Conservation (phyloP, 1,140 invertebrate genomes). For the Stegodyphus dumicola region DNA sequence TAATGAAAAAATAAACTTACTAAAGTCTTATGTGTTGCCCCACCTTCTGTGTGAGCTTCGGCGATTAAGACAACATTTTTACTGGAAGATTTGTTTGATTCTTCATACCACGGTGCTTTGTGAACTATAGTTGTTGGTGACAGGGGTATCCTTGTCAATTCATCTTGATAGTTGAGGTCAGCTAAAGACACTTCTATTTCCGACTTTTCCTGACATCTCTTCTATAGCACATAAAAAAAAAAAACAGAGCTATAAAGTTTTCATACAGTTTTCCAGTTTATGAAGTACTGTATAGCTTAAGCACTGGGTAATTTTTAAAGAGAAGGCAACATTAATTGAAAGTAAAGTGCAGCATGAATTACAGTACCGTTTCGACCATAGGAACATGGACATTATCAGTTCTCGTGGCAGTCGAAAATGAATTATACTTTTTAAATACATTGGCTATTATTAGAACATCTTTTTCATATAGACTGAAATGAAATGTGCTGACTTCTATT, state of each 20-base stretch:
- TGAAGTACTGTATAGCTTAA: no score
- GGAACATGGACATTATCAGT: no score
- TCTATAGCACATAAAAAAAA: constrained; percentile 4
- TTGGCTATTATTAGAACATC: no score
- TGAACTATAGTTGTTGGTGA: constrained; percentile 35
- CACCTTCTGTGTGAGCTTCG: constrained; percentile 1
- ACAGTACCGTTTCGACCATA: no score
- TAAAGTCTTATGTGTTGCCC: constrained; percentile 34
- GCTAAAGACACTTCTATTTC: constrained; percentile 38
- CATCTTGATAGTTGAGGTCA: constrained; percentile 34
- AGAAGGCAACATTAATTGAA: no score
- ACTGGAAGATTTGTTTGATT: constrained; percentile 9
- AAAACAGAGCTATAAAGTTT: background rate
- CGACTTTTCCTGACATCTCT: constrained; percentile 30
- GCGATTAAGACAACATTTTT: constrained; percentile 13
- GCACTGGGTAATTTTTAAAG: no score
- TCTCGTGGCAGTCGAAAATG: no score
- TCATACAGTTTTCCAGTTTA: no score
- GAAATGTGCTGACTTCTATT: no score
- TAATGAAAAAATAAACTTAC: constrained; percentile 13
- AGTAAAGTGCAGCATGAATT: no score
- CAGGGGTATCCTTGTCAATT: constrained; percentile 38
- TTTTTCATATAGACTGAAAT: no score
- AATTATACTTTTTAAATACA: no score
- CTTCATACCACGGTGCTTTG: constrained; percentile 25